Percentiles rank a stretch among this genome's conserved stretches.
Evolutionary conservation across 2,888 invertebrate genomes (phyloP).

Genomic region (Drosophila testacea): DNA sequence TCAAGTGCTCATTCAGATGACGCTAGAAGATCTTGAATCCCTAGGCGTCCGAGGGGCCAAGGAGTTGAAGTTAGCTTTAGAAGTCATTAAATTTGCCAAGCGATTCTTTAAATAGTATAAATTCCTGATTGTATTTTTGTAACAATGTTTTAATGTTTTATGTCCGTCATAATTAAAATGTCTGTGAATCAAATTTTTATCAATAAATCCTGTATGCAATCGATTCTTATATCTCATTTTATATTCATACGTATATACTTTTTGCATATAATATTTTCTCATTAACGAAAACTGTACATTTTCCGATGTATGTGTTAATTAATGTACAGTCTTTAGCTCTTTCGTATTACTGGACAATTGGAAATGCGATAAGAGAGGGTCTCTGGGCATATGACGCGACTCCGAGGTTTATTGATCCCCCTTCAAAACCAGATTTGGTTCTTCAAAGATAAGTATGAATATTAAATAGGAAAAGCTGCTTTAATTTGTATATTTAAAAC

Average conservation of each 20-base stretch:
- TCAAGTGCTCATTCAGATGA: slow-evolving; percentile 64
- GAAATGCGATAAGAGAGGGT: slow-evolving; percentile 26
- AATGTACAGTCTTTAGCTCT: slow-evolving; percentile 12
- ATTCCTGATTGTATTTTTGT: background rate
- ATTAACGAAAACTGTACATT: slow-evolving; percentile 8
- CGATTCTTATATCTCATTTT: background rate
- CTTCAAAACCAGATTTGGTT: slow-evolving; percentile 5
- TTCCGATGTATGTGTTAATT: slow-evolving; percentile 21
- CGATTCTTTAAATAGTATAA: slow-evolving; percentile 42
- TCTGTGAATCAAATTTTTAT: background rate
- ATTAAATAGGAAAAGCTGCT: slow-evolving; percentile 35
- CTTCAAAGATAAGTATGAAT: slow-evolving; percentile 42
- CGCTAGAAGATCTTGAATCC: slow-evolving; percentile 64
- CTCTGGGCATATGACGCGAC: background rate
- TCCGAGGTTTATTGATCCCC: slow-evolving; percentile 56
- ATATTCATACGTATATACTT: background rate
- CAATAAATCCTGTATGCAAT: background rate
- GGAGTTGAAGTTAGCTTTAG: slow-evolving; percentile 62
- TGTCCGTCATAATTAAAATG: background rate
- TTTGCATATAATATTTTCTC: slow-evolving; percentile 11
- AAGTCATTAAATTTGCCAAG: slow-evolving; percentile 64
- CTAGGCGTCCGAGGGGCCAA: slow-evolving; percentile 69
- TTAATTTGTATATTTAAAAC: slow-evolving; percentile 9
- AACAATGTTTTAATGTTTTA: background rate
- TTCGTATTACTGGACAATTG: slow-evolving; percentile 7